Conservation (phyloP, 2,797 vertebrate genomes). For the Acanthopagrus latus region DNA sequence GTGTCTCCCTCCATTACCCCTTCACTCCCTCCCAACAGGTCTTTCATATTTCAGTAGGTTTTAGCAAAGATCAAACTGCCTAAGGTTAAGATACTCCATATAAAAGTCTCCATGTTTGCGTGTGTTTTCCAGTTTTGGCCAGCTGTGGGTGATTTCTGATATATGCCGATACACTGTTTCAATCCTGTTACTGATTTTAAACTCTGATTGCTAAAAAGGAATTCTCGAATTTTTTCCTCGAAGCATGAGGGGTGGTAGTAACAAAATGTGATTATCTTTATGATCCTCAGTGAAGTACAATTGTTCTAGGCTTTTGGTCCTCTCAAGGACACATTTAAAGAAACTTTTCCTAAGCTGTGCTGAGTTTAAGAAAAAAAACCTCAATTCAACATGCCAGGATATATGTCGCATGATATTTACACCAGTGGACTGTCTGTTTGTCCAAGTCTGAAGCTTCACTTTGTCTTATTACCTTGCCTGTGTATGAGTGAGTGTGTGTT, state of each 20-base stretch:
- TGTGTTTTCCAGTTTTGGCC: background rate
- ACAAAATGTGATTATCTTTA: too few species aligned
- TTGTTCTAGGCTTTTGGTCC: too few species aligned
- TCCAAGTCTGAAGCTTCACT: slow-evolving; percentile 7
- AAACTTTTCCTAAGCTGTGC: too few species aligned
- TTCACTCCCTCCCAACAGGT: slow-evolving; percentile 21
- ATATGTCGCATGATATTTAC: slow-evolving; percentile 8
- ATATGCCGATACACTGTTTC: background rate
- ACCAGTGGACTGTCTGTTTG: background rate
- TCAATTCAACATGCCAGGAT: slow-evolving; percentile 20
- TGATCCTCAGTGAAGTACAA: too few species aligned
- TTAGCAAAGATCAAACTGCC: slow-evolving; percentile 56
- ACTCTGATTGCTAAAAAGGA: too few species aligned
- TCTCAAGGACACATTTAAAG: too few species aligned
- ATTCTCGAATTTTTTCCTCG: too few species aligned
- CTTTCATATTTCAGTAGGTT: slow-evolving; percentile 75
- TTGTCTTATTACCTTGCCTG: background rate
- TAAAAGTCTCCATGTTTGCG: slow-evolving; percentile 21
- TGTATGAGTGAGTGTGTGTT: fast-evolving
- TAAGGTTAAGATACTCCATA: slow-evolving; percentile 57
- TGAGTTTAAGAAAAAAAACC: too few species aligned
- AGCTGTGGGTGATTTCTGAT: background rate
- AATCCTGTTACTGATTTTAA: background rate
- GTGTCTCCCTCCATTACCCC: slow-evolving; percentile 29
- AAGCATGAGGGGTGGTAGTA: too few species aligned